phyloP scores from a whole-genome alignment of 2,113 vertebrate species.

The Clarias macrocephalus region DNA sequence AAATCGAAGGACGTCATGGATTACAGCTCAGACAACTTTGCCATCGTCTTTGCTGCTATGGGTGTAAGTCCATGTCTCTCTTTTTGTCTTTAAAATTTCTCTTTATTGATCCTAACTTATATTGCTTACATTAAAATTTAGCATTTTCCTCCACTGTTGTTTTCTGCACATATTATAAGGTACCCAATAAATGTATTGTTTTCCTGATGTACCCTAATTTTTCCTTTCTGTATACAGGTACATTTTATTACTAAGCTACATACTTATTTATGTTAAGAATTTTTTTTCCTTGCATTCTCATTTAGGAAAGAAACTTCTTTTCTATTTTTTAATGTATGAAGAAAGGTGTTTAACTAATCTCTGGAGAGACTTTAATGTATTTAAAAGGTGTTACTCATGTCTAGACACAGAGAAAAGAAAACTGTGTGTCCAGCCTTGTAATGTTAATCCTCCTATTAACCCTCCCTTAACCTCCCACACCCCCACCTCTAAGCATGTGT shows the following conservation, averaged over 20 bases:
- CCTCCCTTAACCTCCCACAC: slow-evolving; percentile 47
- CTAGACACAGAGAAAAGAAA: slow-evolving; percentile 7
- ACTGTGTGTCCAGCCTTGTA: slow-evolving; percentile 33
- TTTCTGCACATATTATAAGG: background rate
- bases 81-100: background rate
- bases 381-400: slow-evolving; percentile 6
- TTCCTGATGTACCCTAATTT: background rate
- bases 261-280: too few relatives aligned
- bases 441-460: slow-evolving; percentile 50
- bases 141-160: background rate
- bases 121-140: background rate
- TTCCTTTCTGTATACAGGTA: background rate
- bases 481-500: slow-evolving; percentile 46
- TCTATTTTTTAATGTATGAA: background rate
- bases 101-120: background rate
- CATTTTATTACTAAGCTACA: background rate
- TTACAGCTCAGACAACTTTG: slow-evolving; percentile 80
- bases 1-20: slow-evolving; percentile 81
- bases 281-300: background rate
- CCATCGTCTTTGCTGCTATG: slow-evolving; percentile 82
- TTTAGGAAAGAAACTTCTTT: background rate
- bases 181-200: background rate
- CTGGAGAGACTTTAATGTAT: background rate
- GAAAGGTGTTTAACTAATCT: background rate
- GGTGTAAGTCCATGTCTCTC: slow-evolving; percentile 65